These are phyloP conservation scores for Gallinago solitaria DNA, from an alignment of 2,797 vertebrate genomes.

Conservation along the genomic window DNA sequence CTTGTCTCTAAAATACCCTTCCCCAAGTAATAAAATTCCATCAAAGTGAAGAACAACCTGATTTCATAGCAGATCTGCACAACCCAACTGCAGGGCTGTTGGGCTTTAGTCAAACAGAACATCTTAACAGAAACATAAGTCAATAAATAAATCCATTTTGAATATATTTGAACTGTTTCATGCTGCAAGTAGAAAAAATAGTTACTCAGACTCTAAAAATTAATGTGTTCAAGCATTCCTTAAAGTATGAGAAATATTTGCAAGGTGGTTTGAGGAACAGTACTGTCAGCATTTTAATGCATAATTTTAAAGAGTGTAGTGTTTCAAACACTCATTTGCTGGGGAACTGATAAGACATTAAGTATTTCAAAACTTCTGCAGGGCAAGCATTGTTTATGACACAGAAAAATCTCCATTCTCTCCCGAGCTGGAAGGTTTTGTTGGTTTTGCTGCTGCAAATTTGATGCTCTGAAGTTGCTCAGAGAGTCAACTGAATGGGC, in stretches of 20 bases:
- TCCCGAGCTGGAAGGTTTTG: neutral
- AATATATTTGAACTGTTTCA: neutral
- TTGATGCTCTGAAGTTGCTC: neutral
- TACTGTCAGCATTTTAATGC: neutral
- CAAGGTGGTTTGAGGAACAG: neutral
- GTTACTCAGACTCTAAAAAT: neutral
- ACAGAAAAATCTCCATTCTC: neutral
- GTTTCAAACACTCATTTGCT: neutral
- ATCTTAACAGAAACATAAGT: neutral
- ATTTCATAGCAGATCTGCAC: neutral
- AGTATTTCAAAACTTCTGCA: constrained; percentile 6
- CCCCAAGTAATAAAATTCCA: neutral
- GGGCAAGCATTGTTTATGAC: neutral
- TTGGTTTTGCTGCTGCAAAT: constrained; percentile 28
- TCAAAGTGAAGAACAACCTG: neutral
- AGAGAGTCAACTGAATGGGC: neutral
- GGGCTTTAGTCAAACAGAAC: neutral
- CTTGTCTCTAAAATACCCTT: neutral
- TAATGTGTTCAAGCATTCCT: neutral
- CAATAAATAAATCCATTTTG: neutral
- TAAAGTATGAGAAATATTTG: neutral
- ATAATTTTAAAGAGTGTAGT: neutral
- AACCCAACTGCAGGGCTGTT: neutral
- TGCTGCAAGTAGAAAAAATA: neutral
- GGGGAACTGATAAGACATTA: neutral